Evolutionary conservation across 2,113 vertebrate species (phyloP), one percentile per base, ranked within the genome.

Genomic region (Cebus imitator): DNA sequence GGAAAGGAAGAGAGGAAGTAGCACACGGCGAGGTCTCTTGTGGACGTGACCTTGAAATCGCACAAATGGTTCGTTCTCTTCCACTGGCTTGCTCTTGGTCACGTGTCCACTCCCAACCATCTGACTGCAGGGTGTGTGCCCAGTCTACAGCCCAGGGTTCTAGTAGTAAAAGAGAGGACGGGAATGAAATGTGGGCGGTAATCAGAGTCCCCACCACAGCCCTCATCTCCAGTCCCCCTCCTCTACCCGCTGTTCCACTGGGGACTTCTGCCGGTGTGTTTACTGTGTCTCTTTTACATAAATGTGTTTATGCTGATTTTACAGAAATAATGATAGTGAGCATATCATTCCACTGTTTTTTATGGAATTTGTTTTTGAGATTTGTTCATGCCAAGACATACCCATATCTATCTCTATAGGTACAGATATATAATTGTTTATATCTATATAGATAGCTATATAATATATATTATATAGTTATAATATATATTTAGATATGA

Each of bases 221-320:
- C 0, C 0, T 70, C 7, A 3, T 23, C 52, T 75, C 25, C 20
- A 17, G 0, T 25, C 18, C 45, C 23, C 1, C 17, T 35, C 32
- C 45, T 10, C 1, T 4, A 18, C 30, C 21, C 0, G 0, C 27
- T 1, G 0, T 50, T n/a, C 9, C 12, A 0, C 0, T 3, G 32
- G 20, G 6, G 12, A 7, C 16, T 10, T 18, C 37, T n/a, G 43
- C 61, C 48, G 32, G 61, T 40, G 5, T 64, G 45, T 18, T n/a
- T 32, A 27, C 2, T 48, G 17, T 13, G 5, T 8, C 0, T 5
- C 57, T 66, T 16, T 64, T 23, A 37, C 50, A 2, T 8, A 13
- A 66, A 1, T 35, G 8, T 23, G 3, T 73, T 73, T 73, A 20
- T 73, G 61, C 50, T 32, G 18, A 79, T 27, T 73, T 79, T 79